phyloP scores from a whole-genome alignment of 2,797 vertebrate genomes.

The Spinibarbus caldwelli region DNA sequence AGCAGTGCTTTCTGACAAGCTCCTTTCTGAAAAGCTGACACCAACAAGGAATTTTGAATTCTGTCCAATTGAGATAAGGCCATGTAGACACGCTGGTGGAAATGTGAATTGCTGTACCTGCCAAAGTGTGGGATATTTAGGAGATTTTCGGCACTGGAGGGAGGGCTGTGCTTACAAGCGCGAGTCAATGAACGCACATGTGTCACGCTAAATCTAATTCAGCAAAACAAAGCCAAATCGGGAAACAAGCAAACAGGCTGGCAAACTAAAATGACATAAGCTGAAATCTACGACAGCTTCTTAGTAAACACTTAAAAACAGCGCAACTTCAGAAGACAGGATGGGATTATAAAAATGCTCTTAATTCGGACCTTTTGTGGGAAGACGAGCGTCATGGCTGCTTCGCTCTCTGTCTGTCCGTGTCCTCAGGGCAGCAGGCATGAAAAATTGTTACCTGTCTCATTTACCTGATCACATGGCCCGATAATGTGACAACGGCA shows the following conservation, averaged over 20 bases:
- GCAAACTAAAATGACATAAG: constrained; percentile 66
- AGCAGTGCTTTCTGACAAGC: constrained; percentile 54
- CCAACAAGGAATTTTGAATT: constrained; percentile 74
- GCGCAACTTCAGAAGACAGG: constrained; percentile 41
- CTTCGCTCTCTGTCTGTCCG: constrained; percentile 59
- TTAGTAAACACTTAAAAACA: constrained; percentile 61
- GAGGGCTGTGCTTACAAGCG: constrained; percentile 51
- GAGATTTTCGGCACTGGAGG: constrained; percentile 40
- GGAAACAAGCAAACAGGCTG: constrained; percentile 64
- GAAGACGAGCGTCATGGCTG: constrained; percentile 54
- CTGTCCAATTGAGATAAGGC: constrained; percentile 79
- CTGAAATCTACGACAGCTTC: constrained; percentile 50
- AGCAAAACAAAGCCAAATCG: constrained; percentile 71
- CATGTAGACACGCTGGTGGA: constrained; percentile 67
- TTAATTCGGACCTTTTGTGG: constrained; percentile 67
- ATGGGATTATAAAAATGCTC: constrained; percentile 62
- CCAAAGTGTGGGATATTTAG: constrained; percentile 54
- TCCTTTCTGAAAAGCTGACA: constrained; percentile 70
- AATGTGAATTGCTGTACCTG: constrained; percentile 62
- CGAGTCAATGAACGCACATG: constrained; percentile 57
- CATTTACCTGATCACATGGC: constrained; percentile 79
- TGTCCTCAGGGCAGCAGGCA: constrained; percentile 61
- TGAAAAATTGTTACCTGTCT: constrained; percentile 71
- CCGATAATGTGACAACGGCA: constrained; percentile 67
- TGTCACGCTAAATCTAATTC: constrained; percentile 80